Conservation (phyloP, 2,888 invertebrate species). For the Dioctria linearis region DNA sequence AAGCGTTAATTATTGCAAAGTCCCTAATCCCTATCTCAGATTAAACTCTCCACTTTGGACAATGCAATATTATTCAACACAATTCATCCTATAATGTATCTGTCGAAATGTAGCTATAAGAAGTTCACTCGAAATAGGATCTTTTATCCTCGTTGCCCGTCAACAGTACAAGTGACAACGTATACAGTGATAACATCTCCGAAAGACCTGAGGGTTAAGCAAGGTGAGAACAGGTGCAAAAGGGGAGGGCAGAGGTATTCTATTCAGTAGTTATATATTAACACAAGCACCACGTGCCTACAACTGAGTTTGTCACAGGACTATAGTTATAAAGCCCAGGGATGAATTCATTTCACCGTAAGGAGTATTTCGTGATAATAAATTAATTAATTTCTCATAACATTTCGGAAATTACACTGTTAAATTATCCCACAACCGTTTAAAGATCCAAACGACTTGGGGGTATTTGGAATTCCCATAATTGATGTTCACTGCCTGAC, state of each 20-base stretch:
- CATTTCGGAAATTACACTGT: conserved; percentile 40
- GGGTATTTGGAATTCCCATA: conserved; percentile 43
- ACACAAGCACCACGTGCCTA: not conserved
- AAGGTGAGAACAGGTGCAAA: not conserved
- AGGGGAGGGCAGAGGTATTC: not conserved
- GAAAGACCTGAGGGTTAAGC: not conserved
- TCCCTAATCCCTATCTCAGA: conserved; percentile 4
- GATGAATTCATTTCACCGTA: conserved; percentile 33
- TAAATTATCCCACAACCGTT: conserved; percentile 29
- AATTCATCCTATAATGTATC: conserved; percentile 13
- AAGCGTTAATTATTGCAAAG: conserved; percentile 26
- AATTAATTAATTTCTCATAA: conserved; percentile 46
- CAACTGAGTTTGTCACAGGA: not conserved
- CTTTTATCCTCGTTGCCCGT: not conserved
- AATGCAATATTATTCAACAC: conserved; percentile 13
- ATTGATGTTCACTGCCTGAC: conserved; percentile 40
- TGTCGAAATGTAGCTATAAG: not conserved
- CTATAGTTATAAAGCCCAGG: conserved; percentile 2
- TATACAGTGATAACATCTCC: conserved; percentile 4
- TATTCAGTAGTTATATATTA: not conserved
- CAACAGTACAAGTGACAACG: conserved; percentile 11
- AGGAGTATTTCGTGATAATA: conserved; percentile 32
- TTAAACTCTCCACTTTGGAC: not conserved
- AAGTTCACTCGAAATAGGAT: not conserved
- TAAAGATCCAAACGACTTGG: conserved; percentile 29